A percentile compares a stretch with the other conserved stretches of the same genome.
Conservation (phyloP, 2,888 invertebrate species). For the Melanchra persicariae region DNA sequence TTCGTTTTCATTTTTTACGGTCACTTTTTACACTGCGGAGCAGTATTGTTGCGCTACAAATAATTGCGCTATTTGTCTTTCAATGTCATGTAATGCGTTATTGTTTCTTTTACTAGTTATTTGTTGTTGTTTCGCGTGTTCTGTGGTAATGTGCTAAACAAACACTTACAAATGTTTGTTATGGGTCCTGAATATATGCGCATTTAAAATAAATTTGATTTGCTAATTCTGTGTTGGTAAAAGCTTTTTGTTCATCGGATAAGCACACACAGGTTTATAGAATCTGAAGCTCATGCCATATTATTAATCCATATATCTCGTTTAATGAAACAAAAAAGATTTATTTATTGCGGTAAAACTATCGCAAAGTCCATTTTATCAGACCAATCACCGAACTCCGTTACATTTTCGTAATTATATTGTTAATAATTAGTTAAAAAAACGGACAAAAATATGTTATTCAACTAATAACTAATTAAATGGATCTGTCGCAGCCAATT, state of each 20-base stretch:
- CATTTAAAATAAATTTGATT: conserved; percentile 10
- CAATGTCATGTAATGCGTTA: conserved; percentile 67
- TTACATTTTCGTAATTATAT: too few species aligned
- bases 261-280: conserved; percentile 1
- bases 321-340: conserved; percentile 1
- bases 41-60: conserved; percentile 53
- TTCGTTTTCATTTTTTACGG: conserved; percentile 60
- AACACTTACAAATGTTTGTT: conserved; percentile 63
- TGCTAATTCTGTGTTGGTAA: background rate
- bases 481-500: too few species aligned
- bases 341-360: background rate
- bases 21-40: conserved; percentile 56
- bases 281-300: background rate
- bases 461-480: too few species aligned
- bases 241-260: conserved; percentile 6
- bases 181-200: conserved; percentile 42
- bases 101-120: conserved; percentile 66
- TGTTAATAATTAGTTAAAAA: too few species aligned
- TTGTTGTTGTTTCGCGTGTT: conserved; percentile 70
- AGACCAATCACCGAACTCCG: background rate
- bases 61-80: conserved; percentile 72
- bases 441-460: too few species aligned
- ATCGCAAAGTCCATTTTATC: background rate
- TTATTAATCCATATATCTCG: background rate
- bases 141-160: conserved; percentile 64